Evolutionary conservation across 2,797 vertebrate genomes (phyloP).

Genomic region (Alosa sapidissima): DNA sequence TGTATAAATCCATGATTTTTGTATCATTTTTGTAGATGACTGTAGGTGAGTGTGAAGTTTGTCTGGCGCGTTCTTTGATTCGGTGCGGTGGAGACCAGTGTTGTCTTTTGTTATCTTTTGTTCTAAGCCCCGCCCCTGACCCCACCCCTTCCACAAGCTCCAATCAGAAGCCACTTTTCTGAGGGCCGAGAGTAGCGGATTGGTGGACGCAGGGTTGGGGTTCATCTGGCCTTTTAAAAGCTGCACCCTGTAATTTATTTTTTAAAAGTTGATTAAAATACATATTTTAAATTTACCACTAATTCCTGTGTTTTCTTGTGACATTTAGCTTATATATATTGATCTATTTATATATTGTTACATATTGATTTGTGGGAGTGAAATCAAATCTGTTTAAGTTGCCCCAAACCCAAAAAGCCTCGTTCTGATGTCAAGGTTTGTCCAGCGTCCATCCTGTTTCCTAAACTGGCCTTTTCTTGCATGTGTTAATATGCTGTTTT

Average conservation of each 20-base stretch:
- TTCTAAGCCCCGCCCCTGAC: background rate
- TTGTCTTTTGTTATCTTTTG: background rate
- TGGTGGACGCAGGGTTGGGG: conserved; percentile 49
- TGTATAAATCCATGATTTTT: conserved; percentile 74
- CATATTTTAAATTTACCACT: conserved; percentile 36
- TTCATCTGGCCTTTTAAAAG: conserved; percentile 67
- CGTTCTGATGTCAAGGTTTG: too few species aligned
- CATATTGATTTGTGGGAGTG: too few species aligned
- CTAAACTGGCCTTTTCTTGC: too few species aligned
- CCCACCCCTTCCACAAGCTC: conserved; percentile 32
- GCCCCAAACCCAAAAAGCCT: too few species aligned
- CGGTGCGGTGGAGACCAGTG: background rate
- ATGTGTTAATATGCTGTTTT: too few species aligned
- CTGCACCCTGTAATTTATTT: conserved; percentile 78
- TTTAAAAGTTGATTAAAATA: conserved; percentile 68
- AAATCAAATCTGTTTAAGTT: too few species aligned
- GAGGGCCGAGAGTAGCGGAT: conserved; percentile 33
- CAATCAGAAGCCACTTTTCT: conserved; percentile 44
- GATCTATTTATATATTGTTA: too few species aligned
- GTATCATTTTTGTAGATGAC: conserved; percentile 60
- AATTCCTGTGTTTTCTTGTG: background rate
- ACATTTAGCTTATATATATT: too few species aligned
- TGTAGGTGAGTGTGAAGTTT: background rate
- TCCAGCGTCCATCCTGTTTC: background rate
- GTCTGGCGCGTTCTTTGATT: background rate